Evolutionary conservation across 2,888 invertebrate species (phyloP), one percentile per base, ranked within the genome.

Genomic region (Neoaliturus tenellus): DNA sequence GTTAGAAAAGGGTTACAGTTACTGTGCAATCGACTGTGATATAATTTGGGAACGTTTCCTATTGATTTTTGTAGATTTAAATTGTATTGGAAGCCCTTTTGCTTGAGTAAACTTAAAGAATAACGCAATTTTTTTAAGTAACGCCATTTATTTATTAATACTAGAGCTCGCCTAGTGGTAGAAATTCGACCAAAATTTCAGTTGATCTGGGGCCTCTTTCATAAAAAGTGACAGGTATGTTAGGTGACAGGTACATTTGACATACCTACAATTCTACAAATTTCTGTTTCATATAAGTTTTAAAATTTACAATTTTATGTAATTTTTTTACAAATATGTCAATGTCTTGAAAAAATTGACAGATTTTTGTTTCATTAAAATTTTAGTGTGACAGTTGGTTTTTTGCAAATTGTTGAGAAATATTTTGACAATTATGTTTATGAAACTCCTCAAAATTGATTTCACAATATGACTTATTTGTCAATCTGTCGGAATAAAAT

Each of bases 1-100:
- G 31, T 62, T 31, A 28, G 28, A 28, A 62, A 51, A 28, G 62
- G 62, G 62, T 62, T 62, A 62, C 62, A 62, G 62, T 62, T 62
- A 31, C 23, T 62, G 62, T 31, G 5, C 62, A 62, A 2, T 62
- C 62, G 62, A 28, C 62, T 28, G 62, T 5, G 5, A 28, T 17
- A 31, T 31, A 20, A 62, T 62, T 62, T 62, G n/a, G 28, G 31
- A 62, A 28, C 62, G 62, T 6, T 23, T 31, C 5, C 31, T 31
- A 28, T 62, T 3, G 62, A 14, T 51, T 48, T 48, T 48, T n/a
- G n/a, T n/a, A n/a, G n/a, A n/a, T n/a, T n/a, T n/a, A n/a, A n/a
- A n/a, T n/a, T n/a, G n/a, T n/a, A n/a, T n/a, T n/a, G n/a, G n/a
- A n/a, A n/a, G n/a, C n/a, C n/a, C n/a, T n/a, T n/a, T n/a, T n/a